Evolutionary conservation across 2,888 invertebrate genomes (phyloP).

Genomic region (Tetranychus truncatus): DNA sequence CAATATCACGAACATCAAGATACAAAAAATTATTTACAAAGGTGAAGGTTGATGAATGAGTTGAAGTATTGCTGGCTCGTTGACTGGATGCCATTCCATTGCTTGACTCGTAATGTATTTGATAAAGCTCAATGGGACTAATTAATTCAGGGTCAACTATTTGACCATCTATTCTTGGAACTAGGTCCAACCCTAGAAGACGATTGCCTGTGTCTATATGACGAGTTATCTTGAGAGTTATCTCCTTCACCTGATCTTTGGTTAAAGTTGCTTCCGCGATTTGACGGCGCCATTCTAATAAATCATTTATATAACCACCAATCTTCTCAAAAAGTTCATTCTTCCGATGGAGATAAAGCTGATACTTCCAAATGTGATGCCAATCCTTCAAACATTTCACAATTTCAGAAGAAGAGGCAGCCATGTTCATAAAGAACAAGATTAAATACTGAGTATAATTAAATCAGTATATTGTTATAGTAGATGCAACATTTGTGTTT

Average conservation of each 20-base stretch:
- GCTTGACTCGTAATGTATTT: slow-evolving; percentile 30
- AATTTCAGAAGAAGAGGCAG: slow-evolving; percentile 51
- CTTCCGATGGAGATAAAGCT: slow-evolving; percentile 49
- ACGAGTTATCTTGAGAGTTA: slow-evolving; percentile 25
- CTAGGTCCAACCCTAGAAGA: slow-evolving; percentile 61
- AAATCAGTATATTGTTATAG: no score
- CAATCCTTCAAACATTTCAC: slow-evolving; percentile 79
- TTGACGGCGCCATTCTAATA: slow-evolving; percentile 64
- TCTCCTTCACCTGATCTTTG: slow-evolving; percentile 62
- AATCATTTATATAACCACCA: slow-evolving; percentile 70
- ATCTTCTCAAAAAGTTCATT: slow-evolving; percentile 58
- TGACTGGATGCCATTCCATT: not conserved
- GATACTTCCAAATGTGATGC: slow-evolving; percentile 73
- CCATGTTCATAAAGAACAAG: not conserved
- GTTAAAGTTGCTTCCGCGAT: slow-evolving; percentile 71
- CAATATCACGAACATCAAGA: slow-evolving; percentile 10
- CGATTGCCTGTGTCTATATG: slow-evolving; percentile 30
- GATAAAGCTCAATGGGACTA: slow-evolving; percentile 69
- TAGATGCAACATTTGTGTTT: no score
- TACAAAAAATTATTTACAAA: not conserved
- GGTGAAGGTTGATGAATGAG: not conserved
- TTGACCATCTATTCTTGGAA: slow-evolving; percentile 69
- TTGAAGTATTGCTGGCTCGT: slow-evolving; percentile 8
- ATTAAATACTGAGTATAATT: no score
- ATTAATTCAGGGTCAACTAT: slow-evolving; percentile 75